Percentiles rank a stretch among this genome's conserved stretches.
These are phyloP conservation scores for Halisarca cf. caerulea DNA, from an alignment of 37 sponge, comb jelly and placozoan species.

Conservation along the genomic window DNA sequence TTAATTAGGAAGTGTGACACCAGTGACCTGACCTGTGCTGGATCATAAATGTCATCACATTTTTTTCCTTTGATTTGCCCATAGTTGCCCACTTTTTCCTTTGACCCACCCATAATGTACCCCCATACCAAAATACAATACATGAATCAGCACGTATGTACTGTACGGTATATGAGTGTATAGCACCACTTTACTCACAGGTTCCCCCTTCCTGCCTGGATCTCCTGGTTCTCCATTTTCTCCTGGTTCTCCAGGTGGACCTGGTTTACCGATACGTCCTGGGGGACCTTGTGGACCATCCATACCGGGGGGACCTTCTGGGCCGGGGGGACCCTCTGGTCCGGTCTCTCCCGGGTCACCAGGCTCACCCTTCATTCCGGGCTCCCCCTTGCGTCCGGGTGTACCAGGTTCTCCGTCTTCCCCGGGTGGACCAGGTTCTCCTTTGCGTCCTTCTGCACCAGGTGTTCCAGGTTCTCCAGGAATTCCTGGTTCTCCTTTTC, in stretches of 20 bases:
- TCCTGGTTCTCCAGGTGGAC: conserved; percentile 24
- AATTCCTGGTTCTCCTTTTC: conserved; percentile 28
- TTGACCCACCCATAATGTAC: too few relatives aligned
- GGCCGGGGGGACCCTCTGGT: conserved; percentile 9
- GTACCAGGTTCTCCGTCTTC: neutral
- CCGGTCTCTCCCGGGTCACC: conserved; percentile 40
- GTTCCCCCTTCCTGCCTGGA: neutral
- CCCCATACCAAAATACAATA: too few relatives aligned
- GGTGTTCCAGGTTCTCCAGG: conserved; percentile 26
- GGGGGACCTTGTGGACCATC: conserved; percentile 1
- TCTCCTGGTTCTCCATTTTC: conserved; percentile 36
- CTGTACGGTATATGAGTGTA: neutral
- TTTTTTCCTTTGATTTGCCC: too few relatives aligned
- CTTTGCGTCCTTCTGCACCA: conserved; percentile 14
- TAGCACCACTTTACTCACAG: neutral
- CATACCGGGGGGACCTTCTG: conserved; percentile 1
- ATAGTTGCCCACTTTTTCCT: too few relatives aligned
- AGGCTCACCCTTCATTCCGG: neutral
- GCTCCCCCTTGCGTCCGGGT: neutral
- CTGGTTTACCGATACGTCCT: conserved; percentile 2
- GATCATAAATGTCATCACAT: too few relatives aligned
- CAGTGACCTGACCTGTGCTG: too few relatives aligned
- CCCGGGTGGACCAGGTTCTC: neutral
- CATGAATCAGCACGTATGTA: too few relatives aligned
- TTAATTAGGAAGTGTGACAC: too few relatives aligned